Conservation (phyloP, 2,888 invertebrate genomes). For the Seladonia tumulorum region DNA sequence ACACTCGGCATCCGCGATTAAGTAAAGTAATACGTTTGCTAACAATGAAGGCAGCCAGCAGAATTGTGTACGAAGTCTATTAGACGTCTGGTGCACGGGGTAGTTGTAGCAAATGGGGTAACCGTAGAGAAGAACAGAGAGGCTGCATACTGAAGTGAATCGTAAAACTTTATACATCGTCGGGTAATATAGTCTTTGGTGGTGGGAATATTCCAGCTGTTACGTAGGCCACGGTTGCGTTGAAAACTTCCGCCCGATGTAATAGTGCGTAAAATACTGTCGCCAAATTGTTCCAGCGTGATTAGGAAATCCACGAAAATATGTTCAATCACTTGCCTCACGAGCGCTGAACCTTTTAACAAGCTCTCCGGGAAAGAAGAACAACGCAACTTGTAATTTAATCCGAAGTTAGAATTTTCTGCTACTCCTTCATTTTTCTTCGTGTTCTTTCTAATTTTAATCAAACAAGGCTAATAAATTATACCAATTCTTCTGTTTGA, state of each 20-base stretch:
- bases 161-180: constrained; percentile 18
- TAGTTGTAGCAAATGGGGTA: background rate
- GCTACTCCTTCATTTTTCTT: no score
- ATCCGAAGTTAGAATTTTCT: no score
- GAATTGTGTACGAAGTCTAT: constrained; percentile 9
- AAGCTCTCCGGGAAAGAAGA: background rate
- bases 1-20: background rate
- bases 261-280: background rate
- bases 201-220: constrained; percentile 10
- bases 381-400: background rate
- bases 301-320: background rate
- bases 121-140: constrained; percentile 1
- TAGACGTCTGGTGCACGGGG: background rate
- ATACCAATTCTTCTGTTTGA: background rate
- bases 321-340: background rate
- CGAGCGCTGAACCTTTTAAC: background rate
- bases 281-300: background rate
- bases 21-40: background rate
- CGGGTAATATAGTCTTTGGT: constrained; percentile 13
- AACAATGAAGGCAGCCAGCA: background rate
- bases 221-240: background rate
- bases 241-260: background rate
- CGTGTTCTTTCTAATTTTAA: no score
- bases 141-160: constrained; percentile 1
- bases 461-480: no score